Evolutionary conservation across 2,797 vertebrate genomes (phyloP), one percentile per base, ranked within the genome.

Genomic region (Epinephelus coioides): DNA sequence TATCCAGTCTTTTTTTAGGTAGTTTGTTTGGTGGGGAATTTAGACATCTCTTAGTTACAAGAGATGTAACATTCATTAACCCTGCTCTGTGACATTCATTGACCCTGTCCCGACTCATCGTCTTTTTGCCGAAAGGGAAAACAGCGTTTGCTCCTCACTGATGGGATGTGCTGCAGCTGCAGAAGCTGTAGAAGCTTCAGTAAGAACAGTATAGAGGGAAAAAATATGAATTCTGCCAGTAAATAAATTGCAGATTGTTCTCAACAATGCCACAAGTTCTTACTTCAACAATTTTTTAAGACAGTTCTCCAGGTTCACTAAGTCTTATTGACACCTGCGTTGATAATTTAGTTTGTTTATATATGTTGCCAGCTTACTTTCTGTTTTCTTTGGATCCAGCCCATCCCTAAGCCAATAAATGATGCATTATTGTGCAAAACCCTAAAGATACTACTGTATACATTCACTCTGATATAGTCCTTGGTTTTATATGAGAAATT

Each of bases 401-500:
- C 13, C 21, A 55, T 27, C 27, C 18, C 40, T 0, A 9, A 10
- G 6, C 3, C 46, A 59, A 55, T 12, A 34, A 63, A 44, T 34
- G 34, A 34, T 34, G 34, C 34, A 34, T 34, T 34, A 34, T 34
- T 60, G n/a, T 13, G 34, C 9, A 38, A 59, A 49, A 30, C 4
- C 54, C 15, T 17, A 15, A 47, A 47, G 46, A 47, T 47, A 18
- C 12, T 40, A 14, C 8, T 40, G 6, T 19, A 49, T 3, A 3
- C 40, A 67, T 73, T 49, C 2, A 47, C 19, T 50, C 49, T 25
- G 9, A 50, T 13, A 61, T 15, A 51, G 6, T 15, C n/a, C 14
- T 40, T 60, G 11, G 10, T 60, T 53, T 43, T 43, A 66, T 23
- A 34, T 43, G 17, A 63, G n/a, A 72, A 50, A 73, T n/a, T 2